phyloP scores from a whole-genome alignment of 2,113 vertebrate species.

The western clawed frog (Xenopus tropicalis) region DNA sequence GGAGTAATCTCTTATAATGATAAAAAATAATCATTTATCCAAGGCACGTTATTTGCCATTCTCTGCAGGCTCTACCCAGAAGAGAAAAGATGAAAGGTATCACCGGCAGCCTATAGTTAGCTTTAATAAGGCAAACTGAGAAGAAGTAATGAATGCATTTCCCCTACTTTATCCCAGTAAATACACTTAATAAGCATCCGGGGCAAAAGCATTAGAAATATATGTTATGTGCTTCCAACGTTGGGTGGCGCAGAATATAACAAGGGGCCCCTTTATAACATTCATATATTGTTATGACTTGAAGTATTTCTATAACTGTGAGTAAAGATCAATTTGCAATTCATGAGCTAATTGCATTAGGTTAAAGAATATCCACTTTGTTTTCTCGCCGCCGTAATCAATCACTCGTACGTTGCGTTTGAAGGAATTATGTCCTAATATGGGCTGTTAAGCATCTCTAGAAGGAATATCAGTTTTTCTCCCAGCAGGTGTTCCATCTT shows the following conservation, averaged over 20 bases:
- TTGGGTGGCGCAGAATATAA: background rate
- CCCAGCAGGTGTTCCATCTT: background rate
- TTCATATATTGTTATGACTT: background rate
- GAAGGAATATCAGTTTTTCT: background rate
- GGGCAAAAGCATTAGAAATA: no score
- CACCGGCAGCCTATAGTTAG: background rate
- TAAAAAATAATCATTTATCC: slow-evolving; percentile 8
- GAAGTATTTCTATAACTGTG: background rate
- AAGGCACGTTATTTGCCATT: background rate
- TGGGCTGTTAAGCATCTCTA: background rate
- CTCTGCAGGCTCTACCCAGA: background rate
- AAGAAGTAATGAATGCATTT: background rate
- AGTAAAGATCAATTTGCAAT: background rate
- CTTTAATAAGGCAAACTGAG: background rate
- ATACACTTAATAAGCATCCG: background rate
- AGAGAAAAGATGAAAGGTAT: slow-evolving; percentile 3
- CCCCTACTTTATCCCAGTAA: background rate
- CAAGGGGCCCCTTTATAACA: background rate
- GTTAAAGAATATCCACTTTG: background rate
- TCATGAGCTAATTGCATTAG: slow-evolving; percentile 1
- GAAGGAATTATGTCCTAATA: slow-evolving; percentile 1
- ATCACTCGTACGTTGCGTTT: background rate
- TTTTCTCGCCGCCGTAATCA: background rate
- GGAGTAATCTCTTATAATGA: slow-evolving; percentile 13
- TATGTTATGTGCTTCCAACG: no score